Evolutionary conservation across 2,797 vertebrate genomes (phyloP), one percentile per base, ranked within the genome.

Genomic region (Urophycis tenuis): DNA sequence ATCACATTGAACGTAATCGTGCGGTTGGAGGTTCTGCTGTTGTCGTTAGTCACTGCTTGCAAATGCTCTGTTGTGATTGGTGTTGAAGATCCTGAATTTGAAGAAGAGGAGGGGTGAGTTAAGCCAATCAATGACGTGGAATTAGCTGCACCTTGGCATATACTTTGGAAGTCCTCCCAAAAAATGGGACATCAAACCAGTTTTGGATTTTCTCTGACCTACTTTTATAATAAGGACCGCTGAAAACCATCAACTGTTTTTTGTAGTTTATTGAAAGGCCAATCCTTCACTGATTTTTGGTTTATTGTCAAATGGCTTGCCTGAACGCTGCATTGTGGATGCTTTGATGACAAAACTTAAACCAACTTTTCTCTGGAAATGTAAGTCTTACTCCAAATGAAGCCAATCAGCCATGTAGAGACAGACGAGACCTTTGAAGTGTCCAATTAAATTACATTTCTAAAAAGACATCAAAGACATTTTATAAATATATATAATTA

Each of bases 31-130:
- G 83, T 71, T 79, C 73, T 88, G 76, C 89, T 90, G 78, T 92
- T 74, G 80, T 97, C 96, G 79, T 93, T 98, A 81, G 95, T 97
- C 85, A 93, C 87, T n/a, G 93, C 94, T 87, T 89, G 92, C 83
- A 98, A 89, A 83, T 93, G 73, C 75, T 84, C 81, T 36, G 82
- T 92, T 69, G 94, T 95, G 91, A 98, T 93, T 67, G 88, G 69
- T 60, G 90, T 92, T 19, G 80, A 88, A 14, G 94, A 94, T 80
- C 95, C 96, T 97, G 80, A 78, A 49, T 25, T 17, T 32, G 78
- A 77, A 49, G 5, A 64, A 76, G 9, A 75, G 25, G 22, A 79
- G 77, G 0, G 10, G 3, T 0, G 7, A 5, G n/a, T 25, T 34
- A 75, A 17, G 69, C 4, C 33, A 22, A 73, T 22, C 12, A 45